Evolutionary conservation across 2,113 vertebrate genomes (phyloP), one percentile per base, ranked within the genome.

Genomic region (Dolichotis patagonum): DNA sequence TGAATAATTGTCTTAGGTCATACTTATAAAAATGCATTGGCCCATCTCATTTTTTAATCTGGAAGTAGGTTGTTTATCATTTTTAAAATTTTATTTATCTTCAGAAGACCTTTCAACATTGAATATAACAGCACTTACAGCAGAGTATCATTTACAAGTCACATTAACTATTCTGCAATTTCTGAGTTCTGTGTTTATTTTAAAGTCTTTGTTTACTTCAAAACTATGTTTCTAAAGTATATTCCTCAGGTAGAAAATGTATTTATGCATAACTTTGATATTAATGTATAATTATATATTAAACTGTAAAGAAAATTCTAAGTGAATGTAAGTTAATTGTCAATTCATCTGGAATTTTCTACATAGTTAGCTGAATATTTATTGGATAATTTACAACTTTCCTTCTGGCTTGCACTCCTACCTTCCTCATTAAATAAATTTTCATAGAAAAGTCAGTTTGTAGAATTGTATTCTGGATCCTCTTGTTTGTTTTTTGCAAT

Each of bases 81-180:
- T 80, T 95, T 85, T 2, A 10, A 81, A 87, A 81, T 90, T 88
- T 65, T 52, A 85, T 78, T 82, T n/a, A 93, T 82, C 38, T 91
- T 4, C 75, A 71, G 22, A 78, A 86, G 46, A 85, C 28, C 26
- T 94, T 94, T 43, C 14, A 88, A 63, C 38, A 80, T 65, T 63
- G 49, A 92, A 52, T 92, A 41, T 32, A 75, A 19, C 20, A 85
- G 41, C 43, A 81, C 30, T 83, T 60, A 82, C 5, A 88, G 80
- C 24, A 41, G 3, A 90, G 26, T 65, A 71, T 80, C 62, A 90
- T 80, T 85, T 86, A 65, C 81, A 28, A 69, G 12, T 16, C 28
- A 67, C 8, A 87, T 91, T 43, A 81, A 41, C 41, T 83, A 87
- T 87, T 88, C 62, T 94, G 10, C 90, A 82, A 88, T 88, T 93